Evolutionary conservation across 2,888 invertebrate species (phyloP), one percentile per base, ranked within the genome.

Genomic region (Crepidodera aurea): DNA sequence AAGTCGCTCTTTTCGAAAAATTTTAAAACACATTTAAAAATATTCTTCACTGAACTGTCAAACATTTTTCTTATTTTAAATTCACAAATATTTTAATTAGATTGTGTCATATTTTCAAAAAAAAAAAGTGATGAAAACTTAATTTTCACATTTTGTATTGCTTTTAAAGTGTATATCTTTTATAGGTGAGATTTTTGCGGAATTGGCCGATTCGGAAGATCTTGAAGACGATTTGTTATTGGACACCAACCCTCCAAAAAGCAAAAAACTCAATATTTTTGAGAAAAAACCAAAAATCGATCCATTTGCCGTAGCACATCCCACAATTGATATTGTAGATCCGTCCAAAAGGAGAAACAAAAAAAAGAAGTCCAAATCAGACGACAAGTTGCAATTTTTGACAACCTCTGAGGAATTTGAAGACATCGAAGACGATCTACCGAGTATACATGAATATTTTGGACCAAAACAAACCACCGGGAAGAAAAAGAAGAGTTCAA

Each of bases 371-470:
- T 32, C 54, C 4, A 48, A 51, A 1, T 51, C 60, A 4, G 64
- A 65, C 0, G 61, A 69, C 29, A 55, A 58, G 16, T 55, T 65
- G 6, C 62, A 66, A 39, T 62, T 66, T 58, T 64, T 69, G 51
- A 65, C 57, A 7, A 46, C 64, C 16, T 68, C 70, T n/a, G 60
- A 66, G 37, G 69, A 71, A 27, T 67, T 65, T 18, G 59, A 58
- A 1, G 70, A 70, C 22, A 53, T 70, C 6, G 68, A 69, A 53
- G 70, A 65, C 12, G 65, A 66, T 48, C 40, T 68, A 40, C 67
- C 68, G 1, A 72, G 68, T 25, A 72, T 71, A 29, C 71, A 71
- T 8, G 73, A 73, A 56, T 72, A 56, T 53, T 68, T 65, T 44
- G 68, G 67, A 15, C 54, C 63, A 4, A 34, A 46, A 3, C 29